phyloP scores from a whole-genome alignment of 2,113 vertebrate genomes.

The Zosterops pallidus region DNA sequence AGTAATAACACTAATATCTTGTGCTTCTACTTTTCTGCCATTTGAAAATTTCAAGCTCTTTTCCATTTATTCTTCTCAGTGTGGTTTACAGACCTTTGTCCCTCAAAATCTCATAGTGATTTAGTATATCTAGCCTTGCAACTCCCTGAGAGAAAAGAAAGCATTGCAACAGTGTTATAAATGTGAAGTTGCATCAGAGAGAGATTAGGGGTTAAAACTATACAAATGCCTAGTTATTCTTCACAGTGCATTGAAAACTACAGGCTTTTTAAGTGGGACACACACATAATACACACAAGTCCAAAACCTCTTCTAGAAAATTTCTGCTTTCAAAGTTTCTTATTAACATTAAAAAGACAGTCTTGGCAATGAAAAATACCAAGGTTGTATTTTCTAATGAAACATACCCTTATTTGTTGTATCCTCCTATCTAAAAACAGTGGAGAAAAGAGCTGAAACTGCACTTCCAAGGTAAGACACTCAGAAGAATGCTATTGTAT shows the following conservation, averaged over 20 bases:
- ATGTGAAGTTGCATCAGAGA: background rate
- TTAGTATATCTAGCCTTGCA: background rate
- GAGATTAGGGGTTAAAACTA: background rate
- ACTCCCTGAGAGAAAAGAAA: background rate
- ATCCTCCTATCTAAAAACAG: background rate
- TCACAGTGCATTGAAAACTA: background rate
- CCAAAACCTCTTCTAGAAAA: background rate
- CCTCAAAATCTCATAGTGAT: background rate
- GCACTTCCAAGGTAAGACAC: background rate
- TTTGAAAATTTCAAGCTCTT: background rate
- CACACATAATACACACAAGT: background rate
- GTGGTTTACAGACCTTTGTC: background rate
- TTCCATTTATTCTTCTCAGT: background rate
- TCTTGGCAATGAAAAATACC: background rate
- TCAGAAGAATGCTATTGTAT: background rate
- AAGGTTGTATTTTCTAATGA: background rate
- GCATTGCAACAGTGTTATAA: background rate
- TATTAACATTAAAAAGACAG: background rate
- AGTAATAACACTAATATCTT: background rate
- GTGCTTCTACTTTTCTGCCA: background rate
- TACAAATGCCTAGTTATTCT: background rate
- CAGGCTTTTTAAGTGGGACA: background rate
- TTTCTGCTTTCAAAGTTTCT: background rate
- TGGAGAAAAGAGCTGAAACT: background rate
- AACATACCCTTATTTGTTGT: background rate